Conservation (phyloP, 2,888 invertebrate species). For the Trichopoda pennipes region DNA sequence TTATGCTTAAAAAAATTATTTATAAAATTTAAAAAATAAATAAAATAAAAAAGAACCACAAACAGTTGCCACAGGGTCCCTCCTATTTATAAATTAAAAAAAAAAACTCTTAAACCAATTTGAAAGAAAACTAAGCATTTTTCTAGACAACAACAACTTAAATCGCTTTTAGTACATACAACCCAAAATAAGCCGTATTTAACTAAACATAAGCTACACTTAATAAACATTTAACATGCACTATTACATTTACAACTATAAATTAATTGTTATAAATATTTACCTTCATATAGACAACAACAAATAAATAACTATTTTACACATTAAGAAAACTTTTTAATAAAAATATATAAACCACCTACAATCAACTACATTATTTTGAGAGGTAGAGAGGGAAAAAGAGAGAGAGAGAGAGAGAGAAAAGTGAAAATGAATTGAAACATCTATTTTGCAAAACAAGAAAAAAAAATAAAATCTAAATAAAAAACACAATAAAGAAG, state of each 20-base stretch:
- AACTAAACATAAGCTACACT: not conserved
- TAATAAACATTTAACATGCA: not conserved
- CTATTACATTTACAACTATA: slow-evolving; percentile 21
- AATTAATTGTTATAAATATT: not conserved
- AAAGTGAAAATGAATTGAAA: too few species aligned
- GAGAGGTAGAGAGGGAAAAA: too few species aligned
- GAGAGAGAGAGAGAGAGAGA: not conserved
- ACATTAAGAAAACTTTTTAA: slow-evolving; percentile 3
- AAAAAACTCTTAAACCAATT: slow-evolving; percentile 12
- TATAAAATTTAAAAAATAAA: too few species aligned
- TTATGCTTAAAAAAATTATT: too few species aligned
- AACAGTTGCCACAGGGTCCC: slow-evolving; percentile 50
- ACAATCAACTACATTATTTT: not conserved
- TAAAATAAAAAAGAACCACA: slow-evolving; percentile 17
- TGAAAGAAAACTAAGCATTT: slow-evolving; percentile 29
- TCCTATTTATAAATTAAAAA: slow-evolving; percentile 46
- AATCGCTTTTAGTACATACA: slow-evolving; percentile 42
- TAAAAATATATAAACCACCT: not conserved
- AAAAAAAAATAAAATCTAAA: too few species aligned
- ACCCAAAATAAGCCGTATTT: not conserved
- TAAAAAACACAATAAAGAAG: too few species aligned
- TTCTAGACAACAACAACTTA: slow-evolving; percentile 19
- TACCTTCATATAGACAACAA: not conserved
- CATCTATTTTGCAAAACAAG: too few species aligned
- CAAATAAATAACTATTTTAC: not conserved